These are phyloP conservation scores for Poeciliopsis retropinna DNA, from an alignment of 2,113 vertebrate species.

Conservation along the genomic window DNA sequence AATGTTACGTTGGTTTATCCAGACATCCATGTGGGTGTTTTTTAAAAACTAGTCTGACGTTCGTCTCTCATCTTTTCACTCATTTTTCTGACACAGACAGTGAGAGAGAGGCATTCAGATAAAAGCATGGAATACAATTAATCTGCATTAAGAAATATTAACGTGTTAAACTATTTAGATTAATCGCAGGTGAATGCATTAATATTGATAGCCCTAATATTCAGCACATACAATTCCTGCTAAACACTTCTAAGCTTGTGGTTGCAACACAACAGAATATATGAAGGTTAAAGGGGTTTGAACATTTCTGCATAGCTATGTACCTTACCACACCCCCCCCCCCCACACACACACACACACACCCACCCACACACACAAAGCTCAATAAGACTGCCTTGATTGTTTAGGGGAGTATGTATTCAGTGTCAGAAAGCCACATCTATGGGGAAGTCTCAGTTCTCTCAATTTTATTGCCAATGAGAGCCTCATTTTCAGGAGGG, in stretches of 20 bases:
- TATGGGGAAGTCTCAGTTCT: constrained; percentile 24
- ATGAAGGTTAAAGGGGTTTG: not conserved
- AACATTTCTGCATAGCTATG: not conserved
- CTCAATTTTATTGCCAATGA: constrained; percentile 52
- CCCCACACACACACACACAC: not conserved
- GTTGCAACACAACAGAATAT: not conserved
- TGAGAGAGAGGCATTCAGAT: too few relatives aligned
- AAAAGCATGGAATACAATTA: too few relatives aligned
- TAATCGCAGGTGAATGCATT: too few relatives aligned
- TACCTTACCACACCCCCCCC: not conserved
- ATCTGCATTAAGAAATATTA: too few relatives aligned
- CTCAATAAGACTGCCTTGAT: constrained; percentile 11
- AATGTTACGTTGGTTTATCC: too few relatives aligned
- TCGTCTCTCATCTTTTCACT: too few relatives aligned
- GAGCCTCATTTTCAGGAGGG: constrained; percentile 38
- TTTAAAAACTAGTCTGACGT: too few relatives aligned
- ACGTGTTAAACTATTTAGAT: too few relatives aligned
- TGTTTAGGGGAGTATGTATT: constrained; percentile 28
- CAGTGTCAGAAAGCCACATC: constrained; percentile 32
- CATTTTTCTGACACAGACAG: too few relatives aligned
- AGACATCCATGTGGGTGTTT: too few relatives aligned
- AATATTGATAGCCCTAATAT: too few relatives aligned
- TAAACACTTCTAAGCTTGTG: not conserved
- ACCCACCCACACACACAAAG: not conserved
- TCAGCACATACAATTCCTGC: too few relatives aligned